A percentile compares a stretch with the other conserved stretches of the same genome.
phyloP scores from a whole-genome alignment of 2,888 invertebrate species.

The Platycheirus rosarum region DNA sequence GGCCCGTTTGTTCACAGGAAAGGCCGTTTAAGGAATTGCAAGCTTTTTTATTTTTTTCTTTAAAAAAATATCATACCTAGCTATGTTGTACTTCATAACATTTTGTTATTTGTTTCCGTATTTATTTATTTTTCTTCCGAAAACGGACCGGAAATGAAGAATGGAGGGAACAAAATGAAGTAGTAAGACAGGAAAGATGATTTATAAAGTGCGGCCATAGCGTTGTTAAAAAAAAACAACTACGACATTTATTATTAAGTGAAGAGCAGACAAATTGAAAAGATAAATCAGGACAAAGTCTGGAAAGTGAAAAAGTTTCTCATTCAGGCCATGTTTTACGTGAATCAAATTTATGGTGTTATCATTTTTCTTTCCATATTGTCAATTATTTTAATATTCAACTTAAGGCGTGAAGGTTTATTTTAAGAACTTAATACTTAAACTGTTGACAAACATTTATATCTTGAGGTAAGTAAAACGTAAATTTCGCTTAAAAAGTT shows the following conservation, averaged over 20 bases:
- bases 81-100: slow-evolving; percentile 50
- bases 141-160: slow-evolving; percentile 35
- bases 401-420: slow-evolving; percentile 20
- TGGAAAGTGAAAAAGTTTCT: slow-evolving; percentile 59
- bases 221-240: slow-evolving; percentile 39
- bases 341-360: slow-evolving; percentile 22
- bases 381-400: slow-evolving; percentile 22
- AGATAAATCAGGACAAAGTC: slow-evolving; percentile 59
- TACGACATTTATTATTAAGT: slow-evolving; percentile 45
- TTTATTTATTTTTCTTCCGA: slow-evolving; percentile 18
- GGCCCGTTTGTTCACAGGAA: slow-evolving; percentile 21
- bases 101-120: slow-evolving; percentile 23
- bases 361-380: slow-evolving; percentile 12
- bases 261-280: slow-evolving; percentile 68
- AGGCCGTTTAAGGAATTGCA: slow-evolving; percentile 32
- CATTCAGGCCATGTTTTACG: slow-evolving; percentile 40
- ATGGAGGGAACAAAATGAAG: too few relatives aligned
- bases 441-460: too few relatives aligned
- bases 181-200: slow-evolving; percentile 30
- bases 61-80: slow-evolving; percentile 20
- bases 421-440: slow-evolving; percentile 27
- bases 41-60: slow-evolving; percentile 20
- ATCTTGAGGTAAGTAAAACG: too few relatives aligned
- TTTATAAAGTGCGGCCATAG: slow-evolving; percentile 59
- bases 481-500: too few relatives aligned